A percentile compares a stretch with the other conserved stretches of the same genome.
Evolutionary conservation across 2,888 invertebrate genomes (phyloP).

Genomic region (Scaptomyza caliginosa): DNA sequence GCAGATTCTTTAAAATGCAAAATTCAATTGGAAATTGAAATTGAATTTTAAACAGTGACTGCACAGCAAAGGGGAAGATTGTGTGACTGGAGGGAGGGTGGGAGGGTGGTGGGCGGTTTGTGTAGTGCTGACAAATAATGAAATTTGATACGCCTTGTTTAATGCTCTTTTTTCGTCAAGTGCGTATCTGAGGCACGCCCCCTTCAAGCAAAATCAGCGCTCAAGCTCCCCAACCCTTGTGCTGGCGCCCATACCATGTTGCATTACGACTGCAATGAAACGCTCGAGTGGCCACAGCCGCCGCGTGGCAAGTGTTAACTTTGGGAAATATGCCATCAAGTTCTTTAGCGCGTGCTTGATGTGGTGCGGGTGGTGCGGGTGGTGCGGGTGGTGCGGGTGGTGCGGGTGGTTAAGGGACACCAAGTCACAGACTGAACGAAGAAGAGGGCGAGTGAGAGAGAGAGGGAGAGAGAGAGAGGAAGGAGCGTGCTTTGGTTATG

Average conservation of each 20-base stretch:
- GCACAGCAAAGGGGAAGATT: not conserved
- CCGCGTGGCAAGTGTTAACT: conserved; percentile 81
- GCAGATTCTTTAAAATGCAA: conserved; percentile 67
- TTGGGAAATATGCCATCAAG: conserved; percentile 54
- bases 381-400: not conserved
- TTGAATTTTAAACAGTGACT: conserved; percentile 59
- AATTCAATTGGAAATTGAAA: conserved; percentile 65
- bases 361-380: not conserved
- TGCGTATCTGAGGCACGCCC: conserved; percentile 38
- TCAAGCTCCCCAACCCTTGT: not conserved
- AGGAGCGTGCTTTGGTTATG: conserved; percentile 2
- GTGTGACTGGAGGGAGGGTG: not conserved
- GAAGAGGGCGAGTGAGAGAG: not conserved
- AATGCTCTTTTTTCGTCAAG: conserved; percentile 83
- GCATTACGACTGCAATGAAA: conserved; percentile 71
- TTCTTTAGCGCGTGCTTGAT: not conserved
- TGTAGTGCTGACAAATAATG: conserved; percentile 79
- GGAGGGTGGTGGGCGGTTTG: not conserved
- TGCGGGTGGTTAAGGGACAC: not conserved
- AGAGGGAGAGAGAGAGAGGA: not conserved
- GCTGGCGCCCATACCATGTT: conserved; percentile 23
- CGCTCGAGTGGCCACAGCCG: conserved; percentile 77
- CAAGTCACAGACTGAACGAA: not conserved
- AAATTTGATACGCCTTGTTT: conserved; percentile 85
- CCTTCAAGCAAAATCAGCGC: conserved; percentile 17